phyloP scores from a whole-genome alignment of 2,797 vertebrate genomes.

The Austrolebias charrua region DNA sequence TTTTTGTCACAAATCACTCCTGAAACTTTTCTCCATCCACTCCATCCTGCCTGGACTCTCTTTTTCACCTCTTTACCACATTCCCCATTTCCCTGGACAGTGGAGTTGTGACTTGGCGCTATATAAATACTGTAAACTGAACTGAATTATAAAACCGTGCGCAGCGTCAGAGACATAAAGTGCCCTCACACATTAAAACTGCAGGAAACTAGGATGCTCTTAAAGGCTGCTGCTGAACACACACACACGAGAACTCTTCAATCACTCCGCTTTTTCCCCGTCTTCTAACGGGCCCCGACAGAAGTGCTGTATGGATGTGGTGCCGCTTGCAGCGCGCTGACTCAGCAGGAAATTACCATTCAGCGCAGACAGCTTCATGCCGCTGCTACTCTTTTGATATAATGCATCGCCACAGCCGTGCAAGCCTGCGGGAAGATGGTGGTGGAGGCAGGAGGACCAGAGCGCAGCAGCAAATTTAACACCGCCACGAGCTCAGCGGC shows the following conservation, averaged over 20 bases:
- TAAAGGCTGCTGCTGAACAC: conserved; percentile 23
- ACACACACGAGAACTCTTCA: conserved; percentile 1
- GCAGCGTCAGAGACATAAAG: conserved; percentile 26
- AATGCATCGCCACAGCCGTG: conserved; percentile 48
- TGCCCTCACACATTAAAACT: conserved; percentile 3
- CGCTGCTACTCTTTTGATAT: conserved; percentile 55
- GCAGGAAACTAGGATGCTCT: conserved; percentile 44
- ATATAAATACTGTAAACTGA: too few relatives aligned
- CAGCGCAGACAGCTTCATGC: conserved; percentile 44
- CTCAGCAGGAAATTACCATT: conserved; percentile 73
- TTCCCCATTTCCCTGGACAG: too few relatives aligned
- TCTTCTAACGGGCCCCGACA: conserved; percentile 64
- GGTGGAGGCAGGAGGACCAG: background rate
- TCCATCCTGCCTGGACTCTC: too few relatives aligned
- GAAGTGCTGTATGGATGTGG: conserved; percentile 61
- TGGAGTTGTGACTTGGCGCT: too few relatives aligned
- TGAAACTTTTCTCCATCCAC: too few relatives aligned
- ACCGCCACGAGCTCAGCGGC: conserved; percentile 7
- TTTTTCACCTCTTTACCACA: too few relatives aligned
- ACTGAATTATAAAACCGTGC: conserved; percentile 27
- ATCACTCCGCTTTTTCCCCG: conserved; percentile 48
- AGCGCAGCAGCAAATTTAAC: conserved; percentile 15
- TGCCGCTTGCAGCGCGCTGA: conserved; percentile 43
- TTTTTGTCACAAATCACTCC: too few relatives aligned
- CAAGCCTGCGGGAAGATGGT: conserved; percentile 21